Percentiles rank a stretch among this genome's conserved stretches.
Evolutionary conservation across 2,113 vertebrate genomes (phyloP).

Genomic region (Pollachius pollachius): DNA sequence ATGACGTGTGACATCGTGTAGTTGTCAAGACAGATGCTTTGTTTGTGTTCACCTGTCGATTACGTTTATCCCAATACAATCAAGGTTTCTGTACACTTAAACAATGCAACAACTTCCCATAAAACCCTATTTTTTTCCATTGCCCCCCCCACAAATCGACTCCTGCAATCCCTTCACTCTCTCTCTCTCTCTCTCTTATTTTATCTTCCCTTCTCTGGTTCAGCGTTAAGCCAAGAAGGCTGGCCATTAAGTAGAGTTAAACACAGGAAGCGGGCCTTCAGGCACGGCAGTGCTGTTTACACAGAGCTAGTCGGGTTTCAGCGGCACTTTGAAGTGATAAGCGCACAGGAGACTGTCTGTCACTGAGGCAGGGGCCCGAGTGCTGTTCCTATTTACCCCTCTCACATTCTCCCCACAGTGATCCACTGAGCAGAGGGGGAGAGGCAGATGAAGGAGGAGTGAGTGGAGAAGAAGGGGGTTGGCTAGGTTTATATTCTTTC

Average conservation of each 20-base stretch:
- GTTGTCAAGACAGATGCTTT: constrained; percentile 30
- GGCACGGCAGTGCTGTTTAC: constrained; percentile 71
- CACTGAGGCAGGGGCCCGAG: constrained; percentile 58
- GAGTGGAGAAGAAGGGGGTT: constrained; percentile 15
- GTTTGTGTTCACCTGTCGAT: constrained; percentile 30
- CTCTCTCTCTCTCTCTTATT: constrained; percentile 4
- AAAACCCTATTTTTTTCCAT: constrained; percentile 40
- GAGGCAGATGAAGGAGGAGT: constrained; percentile 13
- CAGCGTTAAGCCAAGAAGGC: constrained; percentile 71
- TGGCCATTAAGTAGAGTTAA: constrained; percentile 72
- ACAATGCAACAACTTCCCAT: constrained; percentile 45
- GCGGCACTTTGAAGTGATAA: constrained; percentile 69
- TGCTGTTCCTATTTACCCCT: constrained; percentile 66
- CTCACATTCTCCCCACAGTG: constrained; percentile 44
- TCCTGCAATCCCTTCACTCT: constrained; percentile 36
- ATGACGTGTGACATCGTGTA: constrained; percentile 56
- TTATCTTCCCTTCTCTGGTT: constrained; percentile 49
- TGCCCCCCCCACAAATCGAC: constrained; percentile 25
- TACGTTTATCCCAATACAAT: constrained; percentile 44
- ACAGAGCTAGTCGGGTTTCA: constrained; percentile 72
- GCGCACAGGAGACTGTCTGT: constrained; percentile 72
- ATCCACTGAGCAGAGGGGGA: constrained; percentile 33
- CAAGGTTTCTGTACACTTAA: constrained; percentile 58
- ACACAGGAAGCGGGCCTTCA: constrained; percentile 73
- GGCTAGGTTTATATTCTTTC: too few species aligned